Evolutionary conservation across 1,140 invertebrate species (phyloP).

Genomic region (Daktulosphaira vitifoliae): DNA sequence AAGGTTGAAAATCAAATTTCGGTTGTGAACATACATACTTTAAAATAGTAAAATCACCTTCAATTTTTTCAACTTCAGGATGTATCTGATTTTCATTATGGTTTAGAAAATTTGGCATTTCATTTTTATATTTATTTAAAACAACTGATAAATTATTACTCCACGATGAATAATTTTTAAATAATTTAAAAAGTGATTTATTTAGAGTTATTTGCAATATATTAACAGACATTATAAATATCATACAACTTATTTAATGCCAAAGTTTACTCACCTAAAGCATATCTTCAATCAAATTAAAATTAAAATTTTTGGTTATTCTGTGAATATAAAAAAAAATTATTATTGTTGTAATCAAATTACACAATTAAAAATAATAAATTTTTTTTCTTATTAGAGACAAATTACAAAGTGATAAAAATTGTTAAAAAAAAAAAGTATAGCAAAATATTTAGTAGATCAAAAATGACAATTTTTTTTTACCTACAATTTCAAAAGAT

Average conservation of each 20-base stretch:
- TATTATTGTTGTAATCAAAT: too few relatives aligned
- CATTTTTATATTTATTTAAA: slow-evolving; percentile 1
- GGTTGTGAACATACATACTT: slow-evolving; percentile 6
- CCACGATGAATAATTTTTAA: not conserved
- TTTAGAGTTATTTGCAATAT: not conserved
- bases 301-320: too few relatives aligned
- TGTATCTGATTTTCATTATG: slow-evolving; percentile 3
- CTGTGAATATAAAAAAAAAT: too few relatives aligned
- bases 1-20: slow-evolving; percentile 20
- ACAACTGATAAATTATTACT: not conserved
- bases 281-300: too few relatives aligned
- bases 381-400: too few relatives aligned
- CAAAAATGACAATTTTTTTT: too few relatives aligned
- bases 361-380: too few relatives aligned
- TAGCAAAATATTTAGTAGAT: too few relatives aligned
- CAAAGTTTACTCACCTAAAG: slow-evolving; percentile 10
- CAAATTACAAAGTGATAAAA: too few relatives aligned
- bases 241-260: not conserved
- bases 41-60: slow-evolving; percentile 13
- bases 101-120: not conserved
- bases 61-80: slow-evolving; percentile 10
- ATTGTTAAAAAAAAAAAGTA: too few relatives aligned
- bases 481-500: too few relatives aligned
- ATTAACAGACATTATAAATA: not conserved
- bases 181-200: not conserved